phyloP scores from a whole-genome alignment of 2,888 invertebrate genomes.

The Andrena fulva region DNA sequence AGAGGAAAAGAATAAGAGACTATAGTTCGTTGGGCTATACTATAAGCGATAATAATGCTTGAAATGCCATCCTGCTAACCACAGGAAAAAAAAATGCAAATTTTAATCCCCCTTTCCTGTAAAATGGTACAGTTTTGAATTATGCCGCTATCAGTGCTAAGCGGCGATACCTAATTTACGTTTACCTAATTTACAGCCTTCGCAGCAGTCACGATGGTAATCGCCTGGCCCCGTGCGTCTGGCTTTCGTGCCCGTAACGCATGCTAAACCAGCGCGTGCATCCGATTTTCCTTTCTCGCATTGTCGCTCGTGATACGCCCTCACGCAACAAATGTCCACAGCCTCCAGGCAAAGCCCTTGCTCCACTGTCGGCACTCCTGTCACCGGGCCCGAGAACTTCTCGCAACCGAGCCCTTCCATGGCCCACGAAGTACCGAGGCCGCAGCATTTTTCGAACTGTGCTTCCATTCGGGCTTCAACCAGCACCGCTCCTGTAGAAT shows the following conservation, averaged over 20 bases:
- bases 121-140: too few relatives aligned
- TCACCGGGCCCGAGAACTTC: slow-evolving; percentile 85
- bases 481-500: slow-evolving; percentile 15
- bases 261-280: slow-evolving; percentile 85
- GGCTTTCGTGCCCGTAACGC: slow-evolving; percentile 74
- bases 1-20: too few relatives aligned
- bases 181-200: slow-evolving; percentile 82
- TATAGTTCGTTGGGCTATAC: too few relatives aligned
- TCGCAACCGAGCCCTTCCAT: slow-evolving; percentile 85
- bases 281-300: slow-evolving; percentile 86
- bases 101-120: too few relatives aligned
- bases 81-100: too few relatives aligned
- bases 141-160: too few relatives aligned
- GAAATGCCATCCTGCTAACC: too few relatives aligned
- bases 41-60: too few relatives aligned
- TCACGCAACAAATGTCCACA: slow-evolving; percentile 88
- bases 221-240: slow-evolving; percentile 70
- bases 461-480: slow-evolving; percentile 73
- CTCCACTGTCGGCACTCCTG: slow-evolving; percentile 86
- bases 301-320: slow-evolving; percentile 84
- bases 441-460: slow-evolving; percentile 85
- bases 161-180: too few relatives aligned
- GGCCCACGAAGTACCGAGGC: slow-evolving; percentile 86
- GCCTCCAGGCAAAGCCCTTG: slow-evolving; percentile 88
- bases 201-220: slow-evolving; percentile 82